Conservation (phyloP, 2,797 vertebrate species). For the Otus scops region DNA sequence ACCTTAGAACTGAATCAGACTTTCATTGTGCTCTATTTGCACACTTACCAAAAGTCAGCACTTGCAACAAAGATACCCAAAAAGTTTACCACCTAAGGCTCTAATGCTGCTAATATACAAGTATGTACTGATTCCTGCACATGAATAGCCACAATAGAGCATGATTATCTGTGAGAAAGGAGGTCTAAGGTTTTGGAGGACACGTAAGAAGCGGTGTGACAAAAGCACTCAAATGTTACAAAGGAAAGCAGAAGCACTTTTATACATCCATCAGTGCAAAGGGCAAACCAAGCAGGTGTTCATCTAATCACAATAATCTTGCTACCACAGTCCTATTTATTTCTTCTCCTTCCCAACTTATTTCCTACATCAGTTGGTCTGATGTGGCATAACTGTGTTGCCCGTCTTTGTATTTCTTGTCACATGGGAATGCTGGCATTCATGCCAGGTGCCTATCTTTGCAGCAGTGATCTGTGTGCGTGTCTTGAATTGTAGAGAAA, state of each 20-base stretch:
- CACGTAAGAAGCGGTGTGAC: not conserved
- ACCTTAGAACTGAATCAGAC: not conserved
- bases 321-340: not conserved
- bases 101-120: not conserved
- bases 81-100: not conserved
- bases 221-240: not conserved
- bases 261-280: not conserved
- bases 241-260: not conserved
- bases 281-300: not conserved
- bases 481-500: not conserved
- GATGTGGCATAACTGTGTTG: accelerated
- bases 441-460: not conserved
- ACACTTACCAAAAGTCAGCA: not conserved
- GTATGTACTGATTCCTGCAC: not conserved
- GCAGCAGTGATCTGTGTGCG: not conserved
- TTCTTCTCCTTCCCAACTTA: not conserved
- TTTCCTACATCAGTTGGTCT: not conserved
- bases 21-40: not conserved
- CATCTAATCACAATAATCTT: not conserved
- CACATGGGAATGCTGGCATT: not conserved
- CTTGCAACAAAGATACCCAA: not conserved
- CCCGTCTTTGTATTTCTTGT: not conserved
- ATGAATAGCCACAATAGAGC: not conserved
- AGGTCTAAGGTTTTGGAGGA: not conserved
- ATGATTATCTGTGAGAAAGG: not conserved